Base-by-base conservation (phyloP, 2,113 vertebrate species). In the Carlito syrichta region DNA sequence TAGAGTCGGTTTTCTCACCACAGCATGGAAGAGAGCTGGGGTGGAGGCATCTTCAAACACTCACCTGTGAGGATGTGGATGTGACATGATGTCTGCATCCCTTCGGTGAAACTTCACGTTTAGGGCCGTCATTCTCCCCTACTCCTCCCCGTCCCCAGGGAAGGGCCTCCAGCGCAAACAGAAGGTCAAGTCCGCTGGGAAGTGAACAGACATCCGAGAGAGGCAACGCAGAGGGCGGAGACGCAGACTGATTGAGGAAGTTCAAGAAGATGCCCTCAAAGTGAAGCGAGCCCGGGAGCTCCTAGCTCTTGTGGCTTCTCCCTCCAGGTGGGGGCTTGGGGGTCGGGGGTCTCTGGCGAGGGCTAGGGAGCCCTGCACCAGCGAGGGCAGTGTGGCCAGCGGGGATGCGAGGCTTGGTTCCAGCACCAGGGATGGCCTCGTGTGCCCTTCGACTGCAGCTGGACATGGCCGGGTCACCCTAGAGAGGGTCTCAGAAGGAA, bases 401-500 rank as follows among this genome's bases (percentile, higher is more conserved):
- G n/a, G n/a, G n/a, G n/a, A n/a, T n/a, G n/a, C n/a, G n/a, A n/a
- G n/a, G n/a, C n/a, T n/a, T n/a, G n/a, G n/a, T n/a, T n/a, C n/a
- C n/a, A n/a, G n/a, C n/a, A n/a, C n/a, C n/a, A n/a, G n/a, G n/a
- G n/a, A n/a, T n/a, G n/a, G n/a, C n/a, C n/a, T n/a, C n/a, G n/a
- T n/a, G n/a, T n/a, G n/a, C n/a, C n/a, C n/a, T n/a, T n/a, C n/a
- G n/a, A n/a, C n/a, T n/a, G n/a, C n/a, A n/a, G n/a, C 95, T 97
- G 96, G 35, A 98, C 97, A 96, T 97, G 50, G 99, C 99, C 27
- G 99, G 98, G 96, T 99, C 99, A 1, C 98, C 99, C 95, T 99
- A 99, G 43, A 99, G 98, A 96, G 99, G 99, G 95, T 99, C 99
- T 32, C 99, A 99, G 62, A 99, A 99, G 97, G 98, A 66, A 99